Evolutionary conservation across 2,797 vertebrate genomes (phyloP).

Genomic region (Carcharodon carcharias): DNA sequence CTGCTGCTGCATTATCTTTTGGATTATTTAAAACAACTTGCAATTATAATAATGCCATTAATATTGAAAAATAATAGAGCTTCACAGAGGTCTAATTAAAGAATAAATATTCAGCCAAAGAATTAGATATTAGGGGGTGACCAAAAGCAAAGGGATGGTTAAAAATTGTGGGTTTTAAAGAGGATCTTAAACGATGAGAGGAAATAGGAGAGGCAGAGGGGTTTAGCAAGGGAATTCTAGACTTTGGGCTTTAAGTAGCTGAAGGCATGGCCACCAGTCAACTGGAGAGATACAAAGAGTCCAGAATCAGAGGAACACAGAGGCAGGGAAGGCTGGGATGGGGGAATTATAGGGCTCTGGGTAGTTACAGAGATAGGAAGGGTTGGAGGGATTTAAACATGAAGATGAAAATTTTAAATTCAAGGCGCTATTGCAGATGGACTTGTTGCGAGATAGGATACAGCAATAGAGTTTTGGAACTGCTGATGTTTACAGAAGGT

Average conservation of each 20-base stretch:
- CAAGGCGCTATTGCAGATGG: not conserved
- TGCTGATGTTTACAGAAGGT: not conserved
- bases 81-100: not conserved
- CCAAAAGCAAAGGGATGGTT: not conserved
- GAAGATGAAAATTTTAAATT: not conserved
- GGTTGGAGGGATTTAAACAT: too few species aligned
- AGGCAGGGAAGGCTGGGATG: too few species aligned
- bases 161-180: not conserved
- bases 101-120: not conserved
- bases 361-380: too few species aligned
- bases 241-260: too few species aligned
- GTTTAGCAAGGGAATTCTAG: too few species aligned
- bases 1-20: not conserved
- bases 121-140: not conserved
- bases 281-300: too few species aligned
- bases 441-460: not conserved
- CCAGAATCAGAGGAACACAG: not conserved
- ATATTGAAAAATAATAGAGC: not conserved
- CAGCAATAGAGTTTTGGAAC: not conserved
- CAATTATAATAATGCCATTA: not conserved
- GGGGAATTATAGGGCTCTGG: too few species aligned
- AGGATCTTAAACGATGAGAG: too few species aligned
- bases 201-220: too few species aligned
- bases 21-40: not conserved
- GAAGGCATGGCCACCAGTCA: too few species aligned